Evolutionary conservation across 2,888 invertebrate species (phyloP), one percentile per base, ranked within the genome.

Genomic region (Nematopogon swammerdamellus): DNA sequence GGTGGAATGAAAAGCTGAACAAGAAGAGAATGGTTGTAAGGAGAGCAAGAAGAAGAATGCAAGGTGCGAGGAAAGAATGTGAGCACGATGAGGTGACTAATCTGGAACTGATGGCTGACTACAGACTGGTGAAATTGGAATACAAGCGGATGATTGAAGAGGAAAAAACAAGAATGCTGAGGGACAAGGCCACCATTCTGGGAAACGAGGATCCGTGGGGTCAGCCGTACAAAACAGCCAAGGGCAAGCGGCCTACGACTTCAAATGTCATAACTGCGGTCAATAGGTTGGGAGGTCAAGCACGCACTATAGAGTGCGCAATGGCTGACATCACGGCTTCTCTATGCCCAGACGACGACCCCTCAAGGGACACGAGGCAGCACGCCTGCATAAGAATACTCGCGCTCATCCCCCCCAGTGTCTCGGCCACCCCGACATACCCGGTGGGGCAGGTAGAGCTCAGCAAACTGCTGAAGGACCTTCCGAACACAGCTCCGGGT

Each of bases 341-440:
- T n/a, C 43, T 49, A 2, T 46, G 46, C 43, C 49, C 49, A 11
- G 50, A 50, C 20, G 50, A 50, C 19, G 25, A 20, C 10, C 19
- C 19, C 8, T 14, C 11, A 1, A 25, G n/a, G 18, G 50, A 50
- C 44, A 29, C 44, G 8, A 11, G 8, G 2, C 19, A 44, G 18
- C 50, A 47, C 29, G 3, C 17, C n/a, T 46, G 36, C 29, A 19
- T 47, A 11, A 30, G 50, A 8, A 14, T 20, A 2, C 4, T 36
- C 8, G 50, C 50, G 2, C 18, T 18, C 14, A 20, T n/a, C 17
- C 11, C 19, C 19, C 50, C 50, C 3, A n/a, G n/a, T 11, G n/a
- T 11, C 11, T 10, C 4, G 17, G 17, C 5, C 5, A 44, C 18
- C 5, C 44, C 18, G 44, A 5, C 44, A 4, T 5, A 5, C 11